Conservation (phyloP, 2,113 vertebrate species). For the Prunella fulvescens region DNA sequence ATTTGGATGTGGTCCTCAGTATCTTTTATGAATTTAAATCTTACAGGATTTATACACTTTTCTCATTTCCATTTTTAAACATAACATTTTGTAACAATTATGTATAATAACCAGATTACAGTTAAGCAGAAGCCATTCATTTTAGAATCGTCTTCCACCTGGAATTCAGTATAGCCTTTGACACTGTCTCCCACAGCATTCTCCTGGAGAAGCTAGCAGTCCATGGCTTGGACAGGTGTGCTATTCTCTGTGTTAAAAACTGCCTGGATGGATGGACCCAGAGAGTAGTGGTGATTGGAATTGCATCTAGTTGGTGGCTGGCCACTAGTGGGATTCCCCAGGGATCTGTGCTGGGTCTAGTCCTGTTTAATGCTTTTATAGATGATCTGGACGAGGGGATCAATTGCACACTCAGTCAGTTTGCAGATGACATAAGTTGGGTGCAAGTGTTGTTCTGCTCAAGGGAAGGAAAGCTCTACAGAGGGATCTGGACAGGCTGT, state of each 20-base stretch:
- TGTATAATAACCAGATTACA: not conserved
- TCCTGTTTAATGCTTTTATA: not conserved
- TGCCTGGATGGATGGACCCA: not conserved
- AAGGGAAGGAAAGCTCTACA: not conserved
- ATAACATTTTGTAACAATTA: not conserved
- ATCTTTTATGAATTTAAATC: not conserved
- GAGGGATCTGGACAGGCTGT: not conserved
- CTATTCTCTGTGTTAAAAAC: not conserved
- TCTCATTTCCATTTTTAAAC: not conserved
- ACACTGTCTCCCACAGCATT: not conserved
- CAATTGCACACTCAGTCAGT: rapidly evolving
- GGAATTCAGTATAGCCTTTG: not conserved
- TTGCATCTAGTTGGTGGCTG: rapidly evolving
- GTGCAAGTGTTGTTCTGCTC: not conserved
- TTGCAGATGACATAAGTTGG: not conserved
- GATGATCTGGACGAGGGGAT: not conserved
- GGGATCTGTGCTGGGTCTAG: not conserved
- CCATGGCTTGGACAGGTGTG: not conserved
- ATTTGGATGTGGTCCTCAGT: not conserved
- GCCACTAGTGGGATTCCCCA: not conserved
- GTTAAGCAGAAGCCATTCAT: not conserved
- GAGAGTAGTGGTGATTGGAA: not conserved
- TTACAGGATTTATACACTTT: not conserved
- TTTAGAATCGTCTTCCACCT: not conserved
- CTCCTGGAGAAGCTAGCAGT: not conserved